Evolutionary conservation across 2,797 vertebrate species (phyloP), one percentile per base, ranked within the genome.

Genomic region (Margarornis squamiger): DNA sequence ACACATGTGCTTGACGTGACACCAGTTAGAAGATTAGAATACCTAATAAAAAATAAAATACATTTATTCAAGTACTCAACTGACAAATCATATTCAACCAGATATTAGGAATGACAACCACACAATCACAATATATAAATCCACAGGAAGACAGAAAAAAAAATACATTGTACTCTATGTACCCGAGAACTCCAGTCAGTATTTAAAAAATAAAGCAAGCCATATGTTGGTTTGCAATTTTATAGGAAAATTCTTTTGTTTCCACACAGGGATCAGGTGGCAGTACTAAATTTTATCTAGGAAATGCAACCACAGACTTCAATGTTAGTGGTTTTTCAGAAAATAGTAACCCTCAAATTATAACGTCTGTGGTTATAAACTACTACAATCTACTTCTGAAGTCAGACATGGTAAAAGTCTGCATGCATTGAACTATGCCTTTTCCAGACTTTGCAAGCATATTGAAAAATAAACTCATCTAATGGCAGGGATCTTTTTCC

Each of bases 341-440:
- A 95, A 95, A 97, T 49, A 92, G 95, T 75, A 97, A 97, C 88
- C 95, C 71, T 92, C 49, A 93, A 97, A 97, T 97, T 97, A 96
- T 79, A 93, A 91, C 13, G 80, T 87, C 87, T 97, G 96, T 94
- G 96, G 95, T 97, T 96, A 90, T 77, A 93, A 96, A 95, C 76
- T 93, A 91, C 87, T 90, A 92, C 46, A 77, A 86, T 91, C 74
- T 62, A 51, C 71, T 94, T 95, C 81, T 93, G 90, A 95, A 82
- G 24, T 92, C 94, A 97, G 93, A 95, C 82, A 92, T 43, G 43
- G 86, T 84, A 90, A 91, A 82, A 87, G 80, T 79, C 87, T 89
- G 52, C 34, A 77, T 45, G 58, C 59, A 90, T 45, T 43, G 57
- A 80, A 75, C 46, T 65, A 59, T 27, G 78, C 23, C 45, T 90